A percentile compares a stretch with the other conserved stretches of the same genome.
phyloP scores from a whole-genome alignment of 1,140 invertebrate genomes.

The Ridgeia piscesae region DNA sequence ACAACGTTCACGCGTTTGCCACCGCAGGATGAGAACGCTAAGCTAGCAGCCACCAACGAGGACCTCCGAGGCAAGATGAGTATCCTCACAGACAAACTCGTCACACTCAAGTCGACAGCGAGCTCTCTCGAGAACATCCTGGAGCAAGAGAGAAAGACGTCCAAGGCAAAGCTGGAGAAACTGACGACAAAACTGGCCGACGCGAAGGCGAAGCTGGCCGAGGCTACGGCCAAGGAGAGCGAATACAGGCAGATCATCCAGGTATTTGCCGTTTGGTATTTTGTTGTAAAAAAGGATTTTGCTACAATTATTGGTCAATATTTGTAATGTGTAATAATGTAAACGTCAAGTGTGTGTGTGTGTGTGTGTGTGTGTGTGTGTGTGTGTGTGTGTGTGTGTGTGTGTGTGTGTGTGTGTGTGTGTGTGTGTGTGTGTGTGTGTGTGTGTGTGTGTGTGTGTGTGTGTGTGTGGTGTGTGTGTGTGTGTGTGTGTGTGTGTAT shows the following conservation, averaged over 20 bases:
- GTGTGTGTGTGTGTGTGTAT: too few relatives aligned
- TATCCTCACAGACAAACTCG: background rate
- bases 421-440: too few relatives aligned
- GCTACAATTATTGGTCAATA: too few relatives aligned
- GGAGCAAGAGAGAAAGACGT: background rate
- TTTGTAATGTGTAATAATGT: too few relatives aligned
- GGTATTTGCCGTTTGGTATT: background rate
- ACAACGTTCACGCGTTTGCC: background rate
- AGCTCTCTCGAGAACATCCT: background rate
- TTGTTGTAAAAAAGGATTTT: background rate
- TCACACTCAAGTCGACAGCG: background rate
- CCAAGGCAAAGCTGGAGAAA: background rate
- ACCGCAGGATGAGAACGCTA: background rate
- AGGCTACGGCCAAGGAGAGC: background rate
- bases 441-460: too few relatives aligned
- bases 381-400: too few relatives aligned
- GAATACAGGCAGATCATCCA: background rate
- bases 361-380: too few relatives aligned
- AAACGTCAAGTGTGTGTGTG: too few relatives aligned
- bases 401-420: too few relatives aligned
- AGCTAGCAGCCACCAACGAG: background rate
- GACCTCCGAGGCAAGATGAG: background rate
- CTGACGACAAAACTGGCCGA: background rate
- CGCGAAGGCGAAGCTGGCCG: background rate
- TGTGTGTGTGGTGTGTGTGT: too few relatives aligned